Conservation (phyloP, 2,888 invertebrate species). For the Iphiclides podalirius region DNA sequence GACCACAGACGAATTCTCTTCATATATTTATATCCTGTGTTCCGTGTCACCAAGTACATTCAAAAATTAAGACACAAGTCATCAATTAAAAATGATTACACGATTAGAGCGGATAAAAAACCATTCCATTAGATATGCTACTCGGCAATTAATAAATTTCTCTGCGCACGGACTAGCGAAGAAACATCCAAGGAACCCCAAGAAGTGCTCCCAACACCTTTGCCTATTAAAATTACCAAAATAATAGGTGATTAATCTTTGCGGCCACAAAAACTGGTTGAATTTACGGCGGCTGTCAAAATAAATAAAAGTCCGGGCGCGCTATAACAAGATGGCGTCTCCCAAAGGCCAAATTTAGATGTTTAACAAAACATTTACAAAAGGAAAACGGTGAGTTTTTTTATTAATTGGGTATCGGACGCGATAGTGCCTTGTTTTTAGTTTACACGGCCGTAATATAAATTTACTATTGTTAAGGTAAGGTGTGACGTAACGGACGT, state of each 20-base stretch:
- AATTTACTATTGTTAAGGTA: conserved; percentile 11
- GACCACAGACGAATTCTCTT: no score
- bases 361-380: conserved; percentile 73
- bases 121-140: no score
- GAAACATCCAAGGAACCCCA: conserved; percentile 20
- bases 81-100: no score
- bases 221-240: conserved; percentile 69
- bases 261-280: conserved; percentile 51
- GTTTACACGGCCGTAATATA: conserved; percentile 5
- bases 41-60: no score
- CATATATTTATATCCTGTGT: no score
- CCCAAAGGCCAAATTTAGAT: conserved; percentile 68
- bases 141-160: no score
- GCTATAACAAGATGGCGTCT: conserved; percentile 48
- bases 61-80: no score
- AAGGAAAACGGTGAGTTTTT: conserved; percentile 45
- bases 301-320: conserved; percentile 60
- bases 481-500: conserved; percentile 12
- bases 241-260: conserved; percentile 75
- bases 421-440: conserved; percentile 42
- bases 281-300: conserved; percentile 68
- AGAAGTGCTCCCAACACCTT: conserved; percentile 48
- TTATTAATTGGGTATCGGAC: conserved; percentile 69
- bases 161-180: no score
- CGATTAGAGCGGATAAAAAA: no score